phyloP scores from a whole-genome alignment of 2,797 vertebrate genomes.

The Mus minutoides region DNA sequence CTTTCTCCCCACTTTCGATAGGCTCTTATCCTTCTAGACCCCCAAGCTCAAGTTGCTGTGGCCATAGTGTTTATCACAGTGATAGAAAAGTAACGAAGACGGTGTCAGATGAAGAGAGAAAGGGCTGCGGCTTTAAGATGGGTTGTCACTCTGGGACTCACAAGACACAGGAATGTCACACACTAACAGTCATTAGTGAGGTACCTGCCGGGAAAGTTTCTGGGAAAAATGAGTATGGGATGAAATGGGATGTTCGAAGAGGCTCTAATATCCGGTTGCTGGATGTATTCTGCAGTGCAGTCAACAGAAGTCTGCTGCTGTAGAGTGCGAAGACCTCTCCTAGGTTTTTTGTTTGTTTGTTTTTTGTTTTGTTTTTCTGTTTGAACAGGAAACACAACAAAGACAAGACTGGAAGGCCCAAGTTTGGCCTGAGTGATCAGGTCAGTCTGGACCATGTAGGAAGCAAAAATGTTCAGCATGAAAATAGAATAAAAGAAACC shows the following conservation, averaged over 20 bases:
- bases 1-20: background rate
- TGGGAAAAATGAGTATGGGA: background rate
- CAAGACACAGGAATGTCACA: background rate
- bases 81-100: background rate
- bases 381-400: background rate
- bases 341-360: background rate
- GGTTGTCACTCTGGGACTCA: background rate
- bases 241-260: background rate
- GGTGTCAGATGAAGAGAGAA: background rate
- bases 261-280: background rate
- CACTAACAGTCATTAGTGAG: background rate
- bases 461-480: background rate
- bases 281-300: background rate
- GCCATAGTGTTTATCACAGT: background rate
- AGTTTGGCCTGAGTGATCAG: background rate
- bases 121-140: background rate
- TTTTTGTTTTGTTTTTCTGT: background rate
- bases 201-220: background rate
- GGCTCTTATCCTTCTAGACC: background rate
- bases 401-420: background rate
- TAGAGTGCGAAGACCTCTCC: accelerated
- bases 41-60: background rate
- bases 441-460: background rate
- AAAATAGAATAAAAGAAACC: background rate
- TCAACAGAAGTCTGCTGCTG: background rate